Evolutionary conservation across 2,888 invertebrate species (phyloP), one percentile per base, ranked within the genome.

Genomic region (Mechanitis messenoides): DNA sequence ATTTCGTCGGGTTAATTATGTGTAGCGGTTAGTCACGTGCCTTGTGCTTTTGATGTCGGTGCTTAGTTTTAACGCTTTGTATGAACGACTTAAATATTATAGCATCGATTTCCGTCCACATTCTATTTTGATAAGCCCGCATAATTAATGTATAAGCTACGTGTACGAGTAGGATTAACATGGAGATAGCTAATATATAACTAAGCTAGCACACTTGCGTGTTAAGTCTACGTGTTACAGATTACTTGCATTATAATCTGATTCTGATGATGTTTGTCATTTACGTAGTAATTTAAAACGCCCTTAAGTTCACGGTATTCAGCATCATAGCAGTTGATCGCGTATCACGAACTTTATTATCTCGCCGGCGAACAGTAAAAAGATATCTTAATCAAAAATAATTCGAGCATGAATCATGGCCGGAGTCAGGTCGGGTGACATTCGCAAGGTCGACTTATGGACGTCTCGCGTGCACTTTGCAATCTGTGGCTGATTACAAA

Each of bases 1-100:
- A 83, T 85, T 84, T 84, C 82, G 83, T 81, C 79, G 78, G 80
- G 81, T 83, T 85, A 83, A 85, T 85, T 83, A 81, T 79, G 74
- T 75, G 72, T 73, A 77, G 9, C 47, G 47, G 9, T 82, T 77
- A 74, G 80, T 80, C 80, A 80, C 83, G 80, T 83, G 80, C 80
- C 81, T 84, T 77, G 78, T 77, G 74, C 77, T 62, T 72, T 71
- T 73, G 70, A 74, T 74, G 66, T 69, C 45, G 56, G 46, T 47
- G 56, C 59, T 64, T 61, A 58, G 54, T 50, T 56, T 58, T 53
- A 59, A 64, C 56, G 35, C 61, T 54, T 63, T 57, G 57, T 54
- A 55, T 33, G 60, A 20, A 20, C 20, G 53, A 33, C 45, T 56
- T 53, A 56, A 56, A 58, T 33, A 58, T 45, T 45, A 60, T 63